Evolutionary conservation across 1,140 invertebrate species (phyloP).

Genomic region (Calosoma granatense): DNA sequence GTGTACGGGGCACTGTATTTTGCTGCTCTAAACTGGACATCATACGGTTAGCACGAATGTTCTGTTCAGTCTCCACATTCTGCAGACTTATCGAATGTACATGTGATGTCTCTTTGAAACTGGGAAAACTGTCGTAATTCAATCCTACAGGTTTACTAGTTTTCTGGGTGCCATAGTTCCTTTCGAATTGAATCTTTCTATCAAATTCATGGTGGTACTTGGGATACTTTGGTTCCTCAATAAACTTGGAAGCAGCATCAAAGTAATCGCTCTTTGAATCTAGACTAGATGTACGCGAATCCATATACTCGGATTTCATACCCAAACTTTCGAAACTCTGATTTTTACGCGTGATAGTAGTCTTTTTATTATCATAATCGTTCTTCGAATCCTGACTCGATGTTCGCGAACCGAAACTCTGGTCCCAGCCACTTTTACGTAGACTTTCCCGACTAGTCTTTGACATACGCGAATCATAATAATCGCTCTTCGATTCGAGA

Average conservation of each 20-base stretch:
- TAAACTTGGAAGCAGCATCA: slow-evolving; percentile 25
- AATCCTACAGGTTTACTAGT: slow-evolving; percentile 22
- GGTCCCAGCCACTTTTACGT: slow-evolving; percentile 46
- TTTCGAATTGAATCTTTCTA: slow-evolving; percentile 31
- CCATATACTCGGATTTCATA: slow-evolving; percentile 25
- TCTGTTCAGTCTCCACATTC: slow-evolving; percentile 54
- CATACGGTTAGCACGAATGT: slow-evolving; percentile 33
- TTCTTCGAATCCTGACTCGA: slow-evolving; percentile 55
- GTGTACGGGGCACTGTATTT: slow-evolving; percentile 27
- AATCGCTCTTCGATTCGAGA: slow-evolving; percentile 54
- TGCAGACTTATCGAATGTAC: slow-evolving; percentile 54
- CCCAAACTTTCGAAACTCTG: slow-evolving; percentile 21
- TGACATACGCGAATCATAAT: slow-evolving; percentile 51
- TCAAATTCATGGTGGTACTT: slow-evolving; percentile 27
- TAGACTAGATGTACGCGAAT: slow-evolving; percentile 40
- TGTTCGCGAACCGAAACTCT: slow-evolving; percentile 38
- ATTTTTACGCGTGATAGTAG: slow-evolving; percentile 24
- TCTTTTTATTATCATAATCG: slow-evolving; percentile 45
- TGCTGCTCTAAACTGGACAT: slow-evolving; percentile 27
- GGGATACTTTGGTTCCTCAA: slow-evolving; percentile 20
- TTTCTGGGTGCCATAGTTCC: slow-evolving; percentile 50
- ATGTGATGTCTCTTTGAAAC: slow-evolving; percentile 43
- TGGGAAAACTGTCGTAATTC: slow-evolving; percentile 9
- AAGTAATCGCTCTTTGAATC: slow-evolving; percentile 44
- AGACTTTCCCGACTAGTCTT: slow-evolving; percentile 50